These are phyloP conservation scores for Campylomormyrus tamandua DNA, from an alignment of 2,113 vertebrate genomes.

Conservation along the genomic window DNA sequence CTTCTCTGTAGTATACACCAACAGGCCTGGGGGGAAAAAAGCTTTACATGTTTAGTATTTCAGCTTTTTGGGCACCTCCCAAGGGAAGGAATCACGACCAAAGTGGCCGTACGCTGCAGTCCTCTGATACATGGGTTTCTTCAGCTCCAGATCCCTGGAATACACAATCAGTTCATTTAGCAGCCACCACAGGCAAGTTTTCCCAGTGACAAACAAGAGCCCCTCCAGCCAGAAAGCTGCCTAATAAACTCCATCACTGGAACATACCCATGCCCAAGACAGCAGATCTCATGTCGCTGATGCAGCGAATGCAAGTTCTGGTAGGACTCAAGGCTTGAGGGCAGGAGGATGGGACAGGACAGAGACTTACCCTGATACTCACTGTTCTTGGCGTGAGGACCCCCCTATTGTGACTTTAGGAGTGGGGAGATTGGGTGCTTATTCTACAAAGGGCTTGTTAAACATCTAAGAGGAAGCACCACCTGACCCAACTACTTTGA, in stretches of 20 bases:
- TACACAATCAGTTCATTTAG: constrained; percentile 83
- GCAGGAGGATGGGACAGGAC: not conserved
- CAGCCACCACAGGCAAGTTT: constrained; percentile 39
- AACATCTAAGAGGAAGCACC: not conserved
- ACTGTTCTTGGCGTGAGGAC: not conserved
- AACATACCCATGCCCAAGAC: constrained; percentile 13
- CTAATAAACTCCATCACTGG: not conserved
- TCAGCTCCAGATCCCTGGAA: constrained; percentile 99
- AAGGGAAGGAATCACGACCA: constrained; percentile 94
- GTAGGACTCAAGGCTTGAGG: not conserved
- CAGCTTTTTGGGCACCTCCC: constrained; percentile 95
- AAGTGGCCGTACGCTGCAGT: constrained; percentile 97
- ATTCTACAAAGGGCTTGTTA: not conserved
- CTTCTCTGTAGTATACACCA: constrained; percentile 97
- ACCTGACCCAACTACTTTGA: not conserved
- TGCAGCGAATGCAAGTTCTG: not conserved
- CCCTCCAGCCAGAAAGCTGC: constrained; percentile 16
- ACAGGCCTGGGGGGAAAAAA: constrained; percentile 77
- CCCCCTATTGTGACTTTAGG: not conserved
- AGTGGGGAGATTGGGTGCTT: not conserved
- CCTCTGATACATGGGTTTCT: constrained; percentile 97
- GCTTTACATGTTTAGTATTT: constrained; percentile 88
- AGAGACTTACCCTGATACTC: constrained; percentile 6
- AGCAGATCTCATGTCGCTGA: not conserved
- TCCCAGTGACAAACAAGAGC: constrained; percentile 25